Evolutionary conservation across 1,140 invertebrate species (phyloP).

Genomic region (Megathymus violae): DNA sequence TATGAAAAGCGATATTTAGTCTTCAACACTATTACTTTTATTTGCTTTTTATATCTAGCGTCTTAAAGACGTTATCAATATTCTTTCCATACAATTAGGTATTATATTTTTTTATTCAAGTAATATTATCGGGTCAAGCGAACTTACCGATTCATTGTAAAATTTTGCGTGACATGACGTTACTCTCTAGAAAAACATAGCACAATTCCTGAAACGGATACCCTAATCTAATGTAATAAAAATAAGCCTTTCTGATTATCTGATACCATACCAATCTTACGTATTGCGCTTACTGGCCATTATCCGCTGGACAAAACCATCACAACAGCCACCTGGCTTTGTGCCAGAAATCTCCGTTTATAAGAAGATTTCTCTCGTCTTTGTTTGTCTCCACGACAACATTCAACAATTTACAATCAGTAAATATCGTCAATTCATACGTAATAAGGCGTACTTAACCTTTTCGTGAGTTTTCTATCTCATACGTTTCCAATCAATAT

Average conservation of each 20-base stretch:
- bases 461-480: neutral
- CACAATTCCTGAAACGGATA: neutral
- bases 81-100: neutral
- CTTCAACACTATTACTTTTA: neutral
- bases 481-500: conserved; percentile 11
- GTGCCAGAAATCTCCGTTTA: conserved; percentile 33
- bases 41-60: neutral
- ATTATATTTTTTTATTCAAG: neutral
- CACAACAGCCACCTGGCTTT: conserved; percentile 27
- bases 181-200: neutral
- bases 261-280: too few species aligned
- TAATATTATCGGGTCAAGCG: neutral
- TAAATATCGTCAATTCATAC: neutral
- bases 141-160: neutral
- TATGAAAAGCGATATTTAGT: conserved; percentile 9
- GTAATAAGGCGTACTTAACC: neutral
- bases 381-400: conserved; percentile 29
- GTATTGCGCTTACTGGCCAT: neutral
- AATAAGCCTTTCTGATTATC: too few species aligned
- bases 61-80: conserved; percentile 13
- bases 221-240: too few species aligned
- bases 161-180: neutral
- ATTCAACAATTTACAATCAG: conserved; percentile 6
- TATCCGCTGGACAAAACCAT: neutral
- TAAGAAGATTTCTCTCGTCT: conserved; percentile 32